A percentile compares a stretch with the other conserved stretches of the same genome.
Evolutionary conservation across 37 sponge, comb jelly and placozoan genomes (phyloP).

Genomic region (Spongia lamella): DNA sequence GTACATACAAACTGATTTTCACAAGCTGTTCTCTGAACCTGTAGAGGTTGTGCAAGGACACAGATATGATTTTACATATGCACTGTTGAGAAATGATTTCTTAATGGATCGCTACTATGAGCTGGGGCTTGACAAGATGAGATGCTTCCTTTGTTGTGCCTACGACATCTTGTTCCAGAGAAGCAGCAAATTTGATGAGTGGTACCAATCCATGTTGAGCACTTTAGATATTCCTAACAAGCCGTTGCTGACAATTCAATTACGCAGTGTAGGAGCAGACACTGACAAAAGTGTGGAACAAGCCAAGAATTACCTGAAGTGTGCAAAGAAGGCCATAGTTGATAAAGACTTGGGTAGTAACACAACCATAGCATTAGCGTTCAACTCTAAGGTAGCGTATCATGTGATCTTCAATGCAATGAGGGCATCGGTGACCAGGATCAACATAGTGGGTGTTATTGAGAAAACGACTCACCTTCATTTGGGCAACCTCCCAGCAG

Average conservation of each 20-base stretch:
- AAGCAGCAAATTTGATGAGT: conserved; percentile 27
- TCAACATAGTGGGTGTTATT: conserved; percentile 28
- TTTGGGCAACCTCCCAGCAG: conserved; percentile 41
- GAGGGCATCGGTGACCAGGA: conserved; percentile 17
- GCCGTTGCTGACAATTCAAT: conserved; percentile 28
- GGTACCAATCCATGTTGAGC: conserved; percentile 24
- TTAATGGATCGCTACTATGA: conserved; percentile 48
- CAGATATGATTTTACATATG: conserved; percentile 56
- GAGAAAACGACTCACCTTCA: conserved; percentile 53
- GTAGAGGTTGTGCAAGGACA: conserved; percentile 52
- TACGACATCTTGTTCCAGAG: conserved; percentile 51
- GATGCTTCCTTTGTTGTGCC: conserved; percentile 52
- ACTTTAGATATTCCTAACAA: conserved; percentile 11
- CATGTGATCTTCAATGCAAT: conserved; percentile 36
- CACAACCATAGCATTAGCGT: conserved; percentile 6
- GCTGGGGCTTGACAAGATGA: conserved; percentile 36
- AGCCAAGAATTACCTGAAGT: conserved; percentile 7
- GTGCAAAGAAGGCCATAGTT: conserved; percentile 27
- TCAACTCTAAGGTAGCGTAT: conserved; percentile 36
- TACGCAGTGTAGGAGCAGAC: conserved; percentile 15
- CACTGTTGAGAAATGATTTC: conserved; percentile 32
- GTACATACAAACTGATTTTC: conserved; percentile 56
- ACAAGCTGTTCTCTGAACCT: conserved; percentile 23
- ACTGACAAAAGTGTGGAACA: conserved; percentile 9
- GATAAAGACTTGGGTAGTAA: conserved; percentile 8